A percentile compares a stretch with the other conserved stretches of the same genome.
phyloP scores from a whole-genome alignment of 2,888 invertebrate genomes.

The Tetrapedia diversipes region DNA sequence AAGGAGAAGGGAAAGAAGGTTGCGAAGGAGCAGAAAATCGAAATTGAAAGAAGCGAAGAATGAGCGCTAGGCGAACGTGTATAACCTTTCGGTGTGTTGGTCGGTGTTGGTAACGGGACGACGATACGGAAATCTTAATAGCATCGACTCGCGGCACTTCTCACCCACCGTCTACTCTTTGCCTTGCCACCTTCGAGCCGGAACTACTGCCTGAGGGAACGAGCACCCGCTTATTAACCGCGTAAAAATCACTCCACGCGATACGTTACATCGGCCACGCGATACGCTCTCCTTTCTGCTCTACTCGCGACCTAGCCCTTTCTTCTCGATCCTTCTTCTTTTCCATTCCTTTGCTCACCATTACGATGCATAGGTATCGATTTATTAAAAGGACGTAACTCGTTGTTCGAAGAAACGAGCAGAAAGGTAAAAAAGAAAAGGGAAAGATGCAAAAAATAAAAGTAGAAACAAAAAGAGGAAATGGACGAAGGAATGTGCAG shows the following conservation, averaged over 20 bases:
- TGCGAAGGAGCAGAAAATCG: not conserved
- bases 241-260: constrained; percentile 60
- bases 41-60: not conserved
- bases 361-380: too few species aligned
- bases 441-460: not conserved
- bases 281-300: constrained; percentile 47
- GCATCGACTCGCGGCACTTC: constrained; percentile 48
- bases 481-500: not conserved
- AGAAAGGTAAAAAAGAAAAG: not conserved
- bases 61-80: not conserved
- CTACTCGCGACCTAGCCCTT: not conserved
- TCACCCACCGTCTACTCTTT: constrained; percentile 47
- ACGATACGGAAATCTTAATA: constrained; percentile 64
- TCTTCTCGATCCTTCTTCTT: not conserved
- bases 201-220: constrained; percentile 53
- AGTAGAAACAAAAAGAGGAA: not conserved
- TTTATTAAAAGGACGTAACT: too few species aligned
- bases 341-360: not conserved
- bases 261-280: constrained; percentile 60
- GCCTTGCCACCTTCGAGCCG: constrained; percentile 59
- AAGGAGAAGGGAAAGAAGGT: not conserved
- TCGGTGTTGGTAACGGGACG: constrained; percentile 51
- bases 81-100: constrained; percentile 10
- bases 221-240: constrained; percentile 63
- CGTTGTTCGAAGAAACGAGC: too few species aligned